phyloP scores from a whole-genome alignment of 2,797 vertebrate species.

The Xiphophorus birchmanni region DNA sequence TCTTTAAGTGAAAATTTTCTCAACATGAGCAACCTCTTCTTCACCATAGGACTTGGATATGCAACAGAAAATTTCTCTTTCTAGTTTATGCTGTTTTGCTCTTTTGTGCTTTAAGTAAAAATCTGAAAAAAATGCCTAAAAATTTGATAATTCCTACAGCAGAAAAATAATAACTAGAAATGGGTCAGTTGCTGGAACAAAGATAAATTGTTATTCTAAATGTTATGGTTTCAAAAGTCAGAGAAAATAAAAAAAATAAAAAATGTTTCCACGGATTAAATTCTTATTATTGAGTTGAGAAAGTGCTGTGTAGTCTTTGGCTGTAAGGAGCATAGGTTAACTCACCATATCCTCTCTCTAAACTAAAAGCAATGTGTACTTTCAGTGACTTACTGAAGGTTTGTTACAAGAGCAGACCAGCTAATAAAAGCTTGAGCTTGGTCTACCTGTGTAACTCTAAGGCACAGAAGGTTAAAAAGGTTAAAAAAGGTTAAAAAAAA shows the following conservation, averaged over 20 bases:
- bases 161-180: background rate
- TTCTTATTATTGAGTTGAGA: background rate
- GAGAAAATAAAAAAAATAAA: background rate
- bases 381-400: background rate
- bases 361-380: background rate
- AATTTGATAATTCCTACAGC: background rate
- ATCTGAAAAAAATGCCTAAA: background rate
- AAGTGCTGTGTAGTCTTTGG: background rate
- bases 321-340: background rate
- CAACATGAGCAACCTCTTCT: background rate
- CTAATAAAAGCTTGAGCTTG: background rate
- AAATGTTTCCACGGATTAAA: background rate
- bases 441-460: background rate
- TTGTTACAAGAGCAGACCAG: background rate
- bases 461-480: background rate
- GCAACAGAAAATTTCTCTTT: background rate
- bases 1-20: constrained; percentile 9
- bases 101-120: background rate
- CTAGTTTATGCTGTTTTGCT: background rate
- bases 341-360: background rate
- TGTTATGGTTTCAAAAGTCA: background rate
- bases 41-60: background rate
- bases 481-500: background rate
- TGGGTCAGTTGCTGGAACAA: background rate
- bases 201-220: background rate